Conservation (phyloP, 2,797 vertebrate species). For the Eremophila alpestris region DNA sequence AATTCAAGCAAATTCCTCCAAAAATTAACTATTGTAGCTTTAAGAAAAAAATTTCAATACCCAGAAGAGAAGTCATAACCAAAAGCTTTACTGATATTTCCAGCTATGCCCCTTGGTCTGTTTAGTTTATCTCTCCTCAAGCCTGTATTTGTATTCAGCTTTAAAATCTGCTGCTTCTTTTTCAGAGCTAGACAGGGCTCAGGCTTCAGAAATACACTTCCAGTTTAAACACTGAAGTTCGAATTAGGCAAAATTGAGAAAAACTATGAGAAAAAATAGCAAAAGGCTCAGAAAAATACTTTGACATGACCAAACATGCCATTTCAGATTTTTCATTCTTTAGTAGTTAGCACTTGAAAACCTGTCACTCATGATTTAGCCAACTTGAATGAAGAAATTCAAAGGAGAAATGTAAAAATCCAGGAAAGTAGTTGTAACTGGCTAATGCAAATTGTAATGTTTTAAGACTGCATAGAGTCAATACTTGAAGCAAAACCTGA, state of each 20-base stretch:
- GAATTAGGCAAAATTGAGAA: background rate
- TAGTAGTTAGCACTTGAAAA: background rate
- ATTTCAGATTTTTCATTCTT: background rate
- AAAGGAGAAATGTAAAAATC: background rate
- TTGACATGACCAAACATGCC: background rate
- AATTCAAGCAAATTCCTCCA: background rate
- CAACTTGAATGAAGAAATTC: background rate
- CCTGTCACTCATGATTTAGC: background rate
- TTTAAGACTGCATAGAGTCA: background rate
- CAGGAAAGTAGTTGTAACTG: background rate
- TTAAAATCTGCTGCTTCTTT: background rate
- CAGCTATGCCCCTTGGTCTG: background rate
- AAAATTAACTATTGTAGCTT: background rate
- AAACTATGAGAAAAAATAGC: background rate
- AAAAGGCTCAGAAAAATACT: background rate
- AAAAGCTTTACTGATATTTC: background rate
- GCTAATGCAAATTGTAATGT: background rate
- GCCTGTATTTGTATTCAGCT: background rate
- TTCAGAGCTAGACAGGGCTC: background rate
- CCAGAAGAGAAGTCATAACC: background rate
- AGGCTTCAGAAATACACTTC: background rate
- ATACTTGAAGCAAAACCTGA: background rate
- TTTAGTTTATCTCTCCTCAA: background rate
- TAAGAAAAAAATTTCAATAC: background rate
- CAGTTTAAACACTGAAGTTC: background rate